Evolutionary conservation across 2,113 vertebrate genomes (phyloP).

Genomic region (Plecturocebus donacophilus): DNA sequence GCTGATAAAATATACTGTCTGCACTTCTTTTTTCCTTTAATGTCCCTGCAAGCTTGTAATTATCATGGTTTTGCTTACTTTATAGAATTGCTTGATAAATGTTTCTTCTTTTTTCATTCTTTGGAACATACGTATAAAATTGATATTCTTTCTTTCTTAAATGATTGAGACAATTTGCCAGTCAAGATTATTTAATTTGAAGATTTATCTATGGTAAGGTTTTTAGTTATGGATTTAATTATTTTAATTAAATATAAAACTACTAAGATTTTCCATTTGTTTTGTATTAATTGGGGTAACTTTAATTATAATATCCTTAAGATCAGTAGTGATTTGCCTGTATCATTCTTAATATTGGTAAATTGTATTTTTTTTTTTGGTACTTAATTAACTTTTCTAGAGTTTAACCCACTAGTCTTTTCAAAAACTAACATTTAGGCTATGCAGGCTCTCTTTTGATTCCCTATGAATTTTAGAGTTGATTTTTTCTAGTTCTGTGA

Average conservation of each 20-base stretch:
- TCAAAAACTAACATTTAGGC: not conserved
- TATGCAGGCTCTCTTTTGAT: too few relatives aligned
- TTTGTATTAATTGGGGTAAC: not conserved
- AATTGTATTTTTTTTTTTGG: not conserved
- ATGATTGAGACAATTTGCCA: not conserved
- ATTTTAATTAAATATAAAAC: not conserved
- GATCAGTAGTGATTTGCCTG: not conserved
- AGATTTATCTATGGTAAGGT: not conserved
- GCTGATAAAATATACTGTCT: not conserved
- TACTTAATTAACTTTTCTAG: not conserved
- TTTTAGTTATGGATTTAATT: not conserved
- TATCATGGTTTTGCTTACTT: not conserved
- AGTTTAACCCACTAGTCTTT: not conserved
- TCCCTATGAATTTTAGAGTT: too few relatives aligned
- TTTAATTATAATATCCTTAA: not conserved
- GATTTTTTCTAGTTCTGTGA: too few relatives aligned
- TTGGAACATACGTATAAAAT: not conserved
- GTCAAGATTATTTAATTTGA: not conserved
- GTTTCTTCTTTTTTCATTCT: not conserved
- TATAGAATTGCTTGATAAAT: not conserved
- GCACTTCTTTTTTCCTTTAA: not conserved
- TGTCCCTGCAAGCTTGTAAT: not conserved
- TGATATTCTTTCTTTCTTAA: not conserved
- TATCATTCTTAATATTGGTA: not conserved
- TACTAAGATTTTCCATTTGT: not conserved